Evolutionary conservation across 53 echinoderm and acorn worm species (phyloP).

Genomic region (Astropecten irregularis): DNA sequence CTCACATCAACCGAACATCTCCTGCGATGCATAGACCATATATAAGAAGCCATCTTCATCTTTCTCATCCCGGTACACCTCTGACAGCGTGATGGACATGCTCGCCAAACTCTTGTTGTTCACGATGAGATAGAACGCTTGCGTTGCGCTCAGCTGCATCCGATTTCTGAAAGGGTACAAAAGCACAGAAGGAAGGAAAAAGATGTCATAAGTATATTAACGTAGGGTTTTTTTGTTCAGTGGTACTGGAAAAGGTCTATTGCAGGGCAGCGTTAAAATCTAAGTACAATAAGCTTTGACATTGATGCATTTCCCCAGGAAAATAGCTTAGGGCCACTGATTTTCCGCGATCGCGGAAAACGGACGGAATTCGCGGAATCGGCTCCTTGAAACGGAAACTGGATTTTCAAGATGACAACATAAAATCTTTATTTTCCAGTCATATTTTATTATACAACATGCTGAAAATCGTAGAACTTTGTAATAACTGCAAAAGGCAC

Average conservation of each 20-base stretch:
- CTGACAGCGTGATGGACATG: slow-evolving; percentile 96
- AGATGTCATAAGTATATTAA: background rate
- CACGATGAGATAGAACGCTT: slow-evolving; percentile 98
- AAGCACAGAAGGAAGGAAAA: background rate
- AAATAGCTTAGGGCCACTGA: no score
- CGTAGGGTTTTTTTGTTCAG: no score
- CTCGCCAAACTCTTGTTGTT: slow-evolving; percentile 99
- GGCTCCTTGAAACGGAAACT: no score
- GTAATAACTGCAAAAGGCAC: no score
- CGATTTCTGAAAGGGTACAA: slow-evolving; percentile 79
- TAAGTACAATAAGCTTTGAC: background rate
- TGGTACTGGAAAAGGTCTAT: no score
- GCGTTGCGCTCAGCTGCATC: slow-evolving; percentile 96
- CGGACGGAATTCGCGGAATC: no score
- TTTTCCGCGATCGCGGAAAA: no score
- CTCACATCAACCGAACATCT: slow-evolving; percentile 90
- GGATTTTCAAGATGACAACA: no score
- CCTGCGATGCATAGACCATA: slow-evolving; percentile 99
- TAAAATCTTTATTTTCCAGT: no score
- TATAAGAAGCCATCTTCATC: slow-evolving; percentile 98
- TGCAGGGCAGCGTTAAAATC: background rate
- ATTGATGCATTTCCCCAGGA: no score
- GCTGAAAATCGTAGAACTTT: no score
- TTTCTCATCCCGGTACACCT: slow-evolving; percentile 96
- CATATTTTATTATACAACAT: no score